Evolutionary conservation across 1,140 invertebrate species (phyloP).

Genomic region (Sitodiplosis mosellana): DNA sequence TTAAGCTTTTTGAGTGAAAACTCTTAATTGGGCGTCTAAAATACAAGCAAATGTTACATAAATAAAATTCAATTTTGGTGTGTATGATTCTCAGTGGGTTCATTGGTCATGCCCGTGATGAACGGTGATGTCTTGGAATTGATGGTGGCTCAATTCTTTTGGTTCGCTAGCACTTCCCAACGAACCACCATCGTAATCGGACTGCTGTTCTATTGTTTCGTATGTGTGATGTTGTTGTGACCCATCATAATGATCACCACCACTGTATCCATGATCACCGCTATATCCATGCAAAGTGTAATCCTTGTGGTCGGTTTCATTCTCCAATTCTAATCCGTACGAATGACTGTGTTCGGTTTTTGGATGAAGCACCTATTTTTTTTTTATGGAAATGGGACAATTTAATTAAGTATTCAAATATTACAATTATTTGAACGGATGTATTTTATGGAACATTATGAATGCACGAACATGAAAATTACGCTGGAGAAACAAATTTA

Average conservation of each 20-base stretch:
- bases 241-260: slow-evolving; percentile 9
- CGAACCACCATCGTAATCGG: not conserved
- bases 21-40: too few relatives aligned
- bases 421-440: too few relatives aligned
- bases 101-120: not conserved
- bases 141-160: not conserved
- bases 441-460: too few relatives aligned
- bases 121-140: not conserved
- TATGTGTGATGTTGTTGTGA: not conserved
- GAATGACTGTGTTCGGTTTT: slow-evolving; percentile 34
- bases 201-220: not conserved
- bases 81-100: not conserved
- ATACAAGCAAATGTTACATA: too few relatives aligned
- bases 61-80: too few relatives aligned
- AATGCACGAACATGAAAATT: too few relatives aligned
- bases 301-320: slow-evolving; percentile 30
- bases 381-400: not conserved
- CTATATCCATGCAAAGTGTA: slow-evolving; percentile 28
- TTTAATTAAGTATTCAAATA: too few relatives aligned
- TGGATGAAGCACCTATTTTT: slow-evolving; percentile 26
- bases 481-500: too few relatives aligned
- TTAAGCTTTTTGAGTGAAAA: too few relatives aligned
- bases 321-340: slow-evolving; percentile 33
- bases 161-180: not conserved
- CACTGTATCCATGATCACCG: slow-evolving; percentile 19